Evolutionary conservation across 2,797 vertebrate genomes (phyloP).

Genomic region (Moxostoma hubbsi): DNA sequence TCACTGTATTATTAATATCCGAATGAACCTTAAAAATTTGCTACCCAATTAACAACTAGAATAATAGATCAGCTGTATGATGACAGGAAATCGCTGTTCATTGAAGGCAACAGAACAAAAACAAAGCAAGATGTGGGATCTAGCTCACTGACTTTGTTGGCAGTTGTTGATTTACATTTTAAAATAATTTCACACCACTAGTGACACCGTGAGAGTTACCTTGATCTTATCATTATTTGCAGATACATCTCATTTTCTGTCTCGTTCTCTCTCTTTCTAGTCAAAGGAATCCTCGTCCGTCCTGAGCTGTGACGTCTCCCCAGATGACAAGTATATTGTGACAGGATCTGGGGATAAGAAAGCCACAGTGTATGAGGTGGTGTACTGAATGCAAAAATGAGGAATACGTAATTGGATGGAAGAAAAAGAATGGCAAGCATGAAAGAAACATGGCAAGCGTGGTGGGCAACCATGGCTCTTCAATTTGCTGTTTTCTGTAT

Average conservation of each 20-base stretch:
- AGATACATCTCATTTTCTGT: conserved; percentile 32
- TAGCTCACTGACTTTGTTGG: background rate
- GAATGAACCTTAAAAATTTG: background rate
- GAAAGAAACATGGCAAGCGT: conserved; percentile 15
- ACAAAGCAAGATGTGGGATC: background rate
- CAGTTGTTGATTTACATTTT: background rate
- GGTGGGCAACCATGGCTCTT: conserved; percentile 47
- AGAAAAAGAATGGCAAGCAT: conserved; percentile 26
- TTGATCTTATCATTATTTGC: conserved; percentile 10
- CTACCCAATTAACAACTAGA: background rate
- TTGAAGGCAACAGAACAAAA: background rate
- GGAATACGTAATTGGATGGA: conserved; percentile 29
- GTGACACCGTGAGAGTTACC: background rate
- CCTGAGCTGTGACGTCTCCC: conserved; percentile 84
- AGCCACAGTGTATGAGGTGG: conserved; percentile 85
- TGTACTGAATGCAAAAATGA: conserved; percentile 71
- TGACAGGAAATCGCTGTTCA: background rate
- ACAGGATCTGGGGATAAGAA: conserved; percentile 87
- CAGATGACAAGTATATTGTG: conserved; percentile 86
- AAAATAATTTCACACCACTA: background rate
- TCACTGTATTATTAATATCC: background rate
- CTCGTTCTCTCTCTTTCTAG: conserved; percentile 61
- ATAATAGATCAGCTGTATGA: background rate
- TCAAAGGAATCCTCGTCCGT: conserved; percentile 86
- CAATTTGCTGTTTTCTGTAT: background rate